Conservation (phyloP, 2,888 invertebrate genomes). For the Drosophila phalerata region DNA sequence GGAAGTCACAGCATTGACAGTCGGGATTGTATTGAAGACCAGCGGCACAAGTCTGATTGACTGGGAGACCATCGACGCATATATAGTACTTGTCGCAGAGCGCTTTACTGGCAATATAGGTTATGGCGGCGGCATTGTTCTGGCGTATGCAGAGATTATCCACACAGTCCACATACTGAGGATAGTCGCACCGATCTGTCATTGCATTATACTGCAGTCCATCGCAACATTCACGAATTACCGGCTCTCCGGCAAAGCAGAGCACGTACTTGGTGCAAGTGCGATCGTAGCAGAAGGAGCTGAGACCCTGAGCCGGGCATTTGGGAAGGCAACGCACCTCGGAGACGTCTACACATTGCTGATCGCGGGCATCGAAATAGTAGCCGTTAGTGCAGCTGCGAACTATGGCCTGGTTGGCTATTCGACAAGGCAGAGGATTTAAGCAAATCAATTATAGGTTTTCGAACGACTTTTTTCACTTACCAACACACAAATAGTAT, state of each 20-base stretch:
- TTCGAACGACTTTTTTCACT: conserved; percentile 8
- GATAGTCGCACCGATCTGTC: conserved; percentile 83
- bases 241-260: conserved; percentile 70
- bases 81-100: conserved; percentile 78
- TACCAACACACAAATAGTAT: conserved; percentile 74
- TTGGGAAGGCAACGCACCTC: conserved; percentile 68
- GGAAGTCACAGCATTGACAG: conserved; percentile 76
- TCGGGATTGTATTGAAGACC: conserved; percentile 76
- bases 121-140: conserved; percentile 71
- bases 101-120: conserved; percentile 74
- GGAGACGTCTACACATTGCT: conserved; percentile 66
- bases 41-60: conserved; percentile 63
- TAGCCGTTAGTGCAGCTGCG: conserved; percentile 57
- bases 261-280: conserved; percentile 83
- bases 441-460: not conserved
- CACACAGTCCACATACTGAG: conserved; percentile 82
- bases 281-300: conserved; percentile 74
- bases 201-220: conserved; percentile 80
- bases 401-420: conserved; percentile 53
- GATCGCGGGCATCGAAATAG: conserved; percentile 70
- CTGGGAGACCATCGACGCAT: conserved; percentile 77
- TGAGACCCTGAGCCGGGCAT: conserved; percentile 65
- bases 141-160: conserved; percentile 76
- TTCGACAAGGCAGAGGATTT: not conserved
- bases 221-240: conserved; percentile 75